Evolutionary conservation across 2,113 vertebrate species (phyloP).

Genomic region (Hemiscyllium ocellatum): DNA sequence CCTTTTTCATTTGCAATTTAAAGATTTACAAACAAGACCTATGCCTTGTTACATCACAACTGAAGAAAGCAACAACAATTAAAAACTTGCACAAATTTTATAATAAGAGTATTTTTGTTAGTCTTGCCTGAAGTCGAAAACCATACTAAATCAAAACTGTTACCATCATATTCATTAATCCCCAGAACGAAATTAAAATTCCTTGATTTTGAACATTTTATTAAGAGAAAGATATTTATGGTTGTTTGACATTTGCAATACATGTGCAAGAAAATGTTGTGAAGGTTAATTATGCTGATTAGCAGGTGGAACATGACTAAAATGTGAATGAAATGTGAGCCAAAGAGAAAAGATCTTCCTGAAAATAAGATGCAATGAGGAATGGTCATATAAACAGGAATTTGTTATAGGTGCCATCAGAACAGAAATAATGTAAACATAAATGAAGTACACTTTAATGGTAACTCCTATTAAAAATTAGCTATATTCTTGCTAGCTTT

Average conservation of each 20-base stretch:
- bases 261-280: background rate
- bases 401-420: background rate
- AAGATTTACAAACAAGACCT: background rate
- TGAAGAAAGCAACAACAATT: background rate
- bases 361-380: background rate
- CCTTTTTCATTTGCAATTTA: no score
- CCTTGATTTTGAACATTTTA: background rate
- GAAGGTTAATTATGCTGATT: background rate
- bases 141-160: background rate
- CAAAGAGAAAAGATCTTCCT: background rate
- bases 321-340: background rate
- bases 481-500: background rate
- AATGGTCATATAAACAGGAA: background rate
- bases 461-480: background rate
- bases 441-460: background rate
- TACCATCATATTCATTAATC: background rate
- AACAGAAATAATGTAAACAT: background rate
- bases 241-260: background rate
- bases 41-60: background rate
- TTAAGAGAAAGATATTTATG: background rate
- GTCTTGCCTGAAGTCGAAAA: background rate
- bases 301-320: background rate
- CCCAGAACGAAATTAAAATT: background rate
- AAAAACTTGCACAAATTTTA: background rate
- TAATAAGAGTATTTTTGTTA: background rate